A percentile compares a stretch with the other conserved stretches of the same genome.
These are phyloP conservation scores for Carollia perspicillata DNA, from an alignment of 2,113 vertebrate genomes.

Conservation along the genomic window DNA sequence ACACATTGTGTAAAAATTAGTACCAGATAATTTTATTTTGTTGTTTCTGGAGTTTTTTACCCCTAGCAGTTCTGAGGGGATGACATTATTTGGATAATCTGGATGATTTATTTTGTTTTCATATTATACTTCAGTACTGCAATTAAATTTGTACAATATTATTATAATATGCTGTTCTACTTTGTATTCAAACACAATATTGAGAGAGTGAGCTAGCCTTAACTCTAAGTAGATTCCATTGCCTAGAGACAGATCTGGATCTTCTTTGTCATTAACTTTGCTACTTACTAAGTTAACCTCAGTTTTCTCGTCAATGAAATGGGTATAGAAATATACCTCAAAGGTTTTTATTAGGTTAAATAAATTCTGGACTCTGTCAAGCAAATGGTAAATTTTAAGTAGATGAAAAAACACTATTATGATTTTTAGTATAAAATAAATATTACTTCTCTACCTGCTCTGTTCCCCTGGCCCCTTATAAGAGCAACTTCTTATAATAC, in stretches of 20 bases:
- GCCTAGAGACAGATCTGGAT: not conserved
- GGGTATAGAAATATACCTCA: not conserved
- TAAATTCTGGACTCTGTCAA: not conserved
- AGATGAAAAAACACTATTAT: not conserved
- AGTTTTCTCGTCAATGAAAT: not conserved
- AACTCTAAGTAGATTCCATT: not conserved
- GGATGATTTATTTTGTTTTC: conserved; percentile 17
- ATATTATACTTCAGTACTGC: not conserved
- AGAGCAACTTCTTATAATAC: not conserved
- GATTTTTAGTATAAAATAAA: not conserved
- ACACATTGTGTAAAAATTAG: not conserved
- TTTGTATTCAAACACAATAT: not conserved
- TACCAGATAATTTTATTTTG: not conserved
- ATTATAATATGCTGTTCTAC: not conserved
- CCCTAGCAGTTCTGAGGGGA: not conserved
- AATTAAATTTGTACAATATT: conserved; percentile 6
- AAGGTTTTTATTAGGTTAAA: not conserved
- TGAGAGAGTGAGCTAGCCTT: not conserved
- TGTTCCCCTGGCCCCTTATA: not conserved
- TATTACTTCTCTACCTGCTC: not conserved
- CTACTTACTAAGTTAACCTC: not conserved
- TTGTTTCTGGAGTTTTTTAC: not conserved
- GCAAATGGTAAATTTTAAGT: not conserved
- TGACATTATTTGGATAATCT: conserved; percentile 18
- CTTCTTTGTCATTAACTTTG: not conserved